These are phyloP conservation scores for Drosophila nannoptera DNA, from an alignment of 1,140 invertebrate species.

Conservation along the genomic window DNA sequence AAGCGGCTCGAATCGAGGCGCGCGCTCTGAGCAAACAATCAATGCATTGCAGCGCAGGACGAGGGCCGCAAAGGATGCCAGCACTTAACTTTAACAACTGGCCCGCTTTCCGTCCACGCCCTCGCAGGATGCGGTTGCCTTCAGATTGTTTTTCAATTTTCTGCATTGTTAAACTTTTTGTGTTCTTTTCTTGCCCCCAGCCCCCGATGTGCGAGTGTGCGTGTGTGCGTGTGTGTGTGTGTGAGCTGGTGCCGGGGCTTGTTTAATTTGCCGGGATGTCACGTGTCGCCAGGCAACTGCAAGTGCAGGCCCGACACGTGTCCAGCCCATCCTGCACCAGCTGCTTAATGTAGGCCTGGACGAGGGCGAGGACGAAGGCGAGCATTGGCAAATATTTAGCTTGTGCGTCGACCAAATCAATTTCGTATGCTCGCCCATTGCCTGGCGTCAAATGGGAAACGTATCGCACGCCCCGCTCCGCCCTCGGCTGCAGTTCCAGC, in stretches of 20 bases:
- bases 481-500: neutral
- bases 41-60: neutral
- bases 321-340: slow-evolving; percentile 32
- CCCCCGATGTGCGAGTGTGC: neutral
- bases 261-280: slow-evolving; percentile 71
- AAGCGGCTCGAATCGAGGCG: slow-evolving; percentile 66
- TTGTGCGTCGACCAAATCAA: slow-evolving; percentile 67
- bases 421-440: slow-evolving; percentile 58
- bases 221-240: slow-evolving; percentile 10
- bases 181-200: slow-evolving; percentile 26
- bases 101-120: slow-evolving; percentile 2
- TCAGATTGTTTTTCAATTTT: slow-evolving; percentile 79
- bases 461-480: slow-evolving; percentile 50
- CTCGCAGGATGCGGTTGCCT: slow-evolving; percentile 41
- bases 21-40: slow-evolving; percentile 56
- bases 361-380: slow-evolving; percentile 41
- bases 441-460: slow-evolving; percentile 54
- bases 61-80: slow-evolving; percentile 36
- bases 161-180: slow-evolving; percentile 76
- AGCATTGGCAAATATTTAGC: slow-evolving; percentile 69
- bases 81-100: slow-evolving; percentile 61
- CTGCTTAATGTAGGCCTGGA: slow-evolving; percentile 49
- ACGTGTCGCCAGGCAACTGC: slow-evolving; percentile 58
- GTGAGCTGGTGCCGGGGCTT: slow-evolving; percentile 24
- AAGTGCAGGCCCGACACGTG: slow-evolving; percentile 67